A percentile compares a stretch with the other conserved stretches of the same genome.
These are phyloP conservation scores for Halocynthia roretzi DNA, from an alignment of 23 tunicate species.

Conservation along the genomic window DNA sequence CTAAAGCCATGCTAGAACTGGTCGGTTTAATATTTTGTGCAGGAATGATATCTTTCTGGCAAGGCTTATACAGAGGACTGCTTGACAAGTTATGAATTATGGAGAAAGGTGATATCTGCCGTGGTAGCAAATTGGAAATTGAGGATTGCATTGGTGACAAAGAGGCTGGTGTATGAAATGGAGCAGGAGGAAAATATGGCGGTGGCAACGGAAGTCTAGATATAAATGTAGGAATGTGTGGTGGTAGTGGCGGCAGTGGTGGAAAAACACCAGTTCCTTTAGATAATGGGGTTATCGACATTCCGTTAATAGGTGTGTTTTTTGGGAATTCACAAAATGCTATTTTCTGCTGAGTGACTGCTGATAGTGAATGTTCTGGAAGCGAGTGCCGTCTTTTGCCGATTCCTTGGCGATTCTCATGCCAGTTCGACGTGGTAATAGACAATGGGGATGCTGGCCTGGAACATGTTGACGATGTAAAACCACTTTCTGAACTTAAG, in stretches of 20 bases:
- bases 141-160: background rate
- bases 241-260: background rate
- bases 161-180: background rate
- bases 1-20: background rate
- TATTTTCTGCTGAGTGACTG: too few species aligned
- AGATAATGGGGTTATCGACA: too few species aligned
- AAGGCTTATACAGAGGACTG: too few species aligned
- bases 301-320: too few species aligned
- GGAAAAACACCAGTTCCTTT: background rate
- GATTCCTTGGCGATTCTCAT: too few species aligned
- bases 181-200: background rate
- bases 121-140: background rate
- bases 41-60: too few species aligned
- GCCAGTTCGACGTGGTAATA: background rate
- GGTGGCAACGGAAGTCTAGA: constrained; percentile 2
- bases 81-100: too few species aligned
- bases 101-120: too few species aligned
- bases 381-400: too few species aligned
- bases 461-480: constrained; percentile 4
- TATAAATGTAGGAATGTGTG: constrained; percentile 19
- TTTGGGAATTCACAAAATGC: too few species aligned
- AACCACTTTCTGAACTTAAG: background rate
- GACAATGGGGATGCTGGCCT: constrained; percentile 8
- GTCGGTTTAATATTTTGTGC: too few species aligned
- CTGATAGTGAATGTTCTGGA: too few species aligned